phyloP scores from a whole-genome alignment of 2,888 invertebrate genomes.

The Scaeva pyrastri region DNA sequence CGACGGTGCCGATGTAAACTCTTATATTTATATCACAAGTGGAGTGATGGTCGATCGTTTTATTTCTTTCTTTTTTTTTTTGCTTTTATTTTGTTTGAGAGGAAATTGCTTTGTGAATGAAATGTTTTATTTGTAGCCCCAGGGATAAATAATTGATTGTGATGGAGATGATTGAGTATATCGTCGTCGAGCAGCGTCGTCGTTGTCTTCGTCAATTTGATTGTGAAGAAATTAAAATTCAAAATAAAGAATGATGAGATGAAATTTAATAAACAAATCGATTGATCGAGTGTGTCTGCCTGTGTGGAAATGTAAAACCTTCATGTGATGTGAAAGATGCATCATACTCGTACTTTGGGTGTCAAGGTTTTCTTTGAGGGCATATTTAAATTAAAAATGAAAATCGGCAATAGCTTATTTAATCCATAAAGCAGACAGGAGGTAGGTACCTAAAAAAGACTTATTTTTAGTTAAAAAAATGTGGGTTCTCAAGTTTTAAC shows the following conservation, averaged over 20 bases:
- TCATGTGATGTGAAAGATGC: neutral
- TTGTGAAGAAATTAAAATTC: constrained; percentile 52
- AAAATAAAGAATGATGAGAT: constrained; percentile 45
- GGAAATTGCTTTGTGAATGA: constrained; percentile 61
- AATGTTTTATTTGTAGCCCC: constrained; percentile 62
- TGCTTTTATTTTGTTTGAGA: constrained; percentile 1
- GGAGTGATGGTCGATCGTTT: constrained; percentile 40
- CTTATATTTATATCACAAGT: neutral
- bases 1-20: neutral
- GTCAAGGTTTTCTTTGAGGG: constrained; percentile 29
- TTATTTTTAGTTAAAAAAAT: too few relatives aligned
- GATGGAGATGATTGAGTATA: constrained; percentile 68
- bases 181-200: constrained; percentile 24
- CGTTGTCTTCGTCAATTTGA: constrained; percentile 10
- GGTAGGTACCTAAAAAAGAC: too few relatives aligned
- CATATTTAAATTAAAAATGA: neutral
- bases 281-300: constrained; percentile 23
- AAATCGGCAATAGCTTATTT: too few relatives aligned
- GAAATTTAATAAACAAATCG: constrained; percentile 40
- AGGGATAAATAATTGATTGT: constrained; percentile 66
- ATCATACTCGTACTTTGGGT: neutral
- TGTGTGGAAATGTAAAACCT: neutral
- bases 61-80: neutral
- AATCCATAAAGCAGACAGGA: too few relatives aligned
- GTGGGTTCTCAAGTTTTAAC: too few relatives aligned